Conservation (phyloP, 2,888 invertebrate species). For the Blastobasis adustella region DNA sequence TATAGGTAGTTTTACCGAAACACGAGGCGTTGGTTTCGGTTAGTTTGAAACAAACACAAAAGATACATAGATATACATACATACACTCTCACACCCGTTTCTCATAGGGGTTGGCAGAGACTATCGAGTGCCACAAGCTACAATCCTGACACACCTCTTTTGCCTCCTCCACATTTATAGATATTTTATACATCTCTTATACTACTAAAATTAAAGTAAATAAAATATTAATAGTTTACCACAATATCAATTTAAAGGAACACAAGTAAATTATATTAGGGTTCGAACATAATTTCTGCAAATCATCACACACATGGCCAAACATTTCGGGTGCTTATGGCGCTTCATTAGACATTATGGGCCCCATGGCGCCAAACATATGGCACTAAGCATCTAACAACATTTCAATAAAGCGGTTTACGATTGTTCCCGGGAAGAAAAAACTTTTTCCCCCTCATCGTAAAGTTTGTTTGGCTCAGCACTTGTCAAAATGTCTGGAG, state of each 20-base stretch:
- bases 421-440: slow-evolving; percentile 30
- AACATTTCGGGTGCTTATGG: slow-evolving; percentile 21
- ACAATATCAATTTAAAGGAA: too few relatives aligned
- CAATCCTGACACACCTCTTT: too few relatives aligned
- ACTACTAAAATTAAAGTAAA: background rate
- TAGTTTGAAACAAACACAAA: background rate
- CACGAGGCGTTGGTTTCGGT: background rate
- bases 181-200: background rate
- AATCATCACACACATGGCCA: slow-evolving; percentile 10
- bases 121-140: too few relatives aligned
- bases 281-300: background rate
- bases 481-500: slow-evolving; percentile 59
- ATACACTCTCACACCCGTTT: background rate
- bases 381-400: slow-evolving; percentile 41
- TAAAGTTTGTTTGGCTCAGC: slow-evolving; percentile 55
- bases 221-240: too few relatives aligned
- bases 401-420: slow-evolving; percentile 45
- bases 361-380: slow-evolving; percentile 63
- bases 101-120: too few relatives aligned
- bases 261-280: too few relatives aligned
- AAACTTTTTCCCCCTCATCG: slow-evolving; percentile 30
- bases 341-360: slow-evolving; percentile 46
- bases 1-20: too few relatives aligned
- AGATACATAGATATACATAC: background rate
- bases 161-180: too few relatives aligned